Base-by-base conservation (phyloP, 2,888 invertebrate genomes). In the Epinotia demarniana region DNA sequence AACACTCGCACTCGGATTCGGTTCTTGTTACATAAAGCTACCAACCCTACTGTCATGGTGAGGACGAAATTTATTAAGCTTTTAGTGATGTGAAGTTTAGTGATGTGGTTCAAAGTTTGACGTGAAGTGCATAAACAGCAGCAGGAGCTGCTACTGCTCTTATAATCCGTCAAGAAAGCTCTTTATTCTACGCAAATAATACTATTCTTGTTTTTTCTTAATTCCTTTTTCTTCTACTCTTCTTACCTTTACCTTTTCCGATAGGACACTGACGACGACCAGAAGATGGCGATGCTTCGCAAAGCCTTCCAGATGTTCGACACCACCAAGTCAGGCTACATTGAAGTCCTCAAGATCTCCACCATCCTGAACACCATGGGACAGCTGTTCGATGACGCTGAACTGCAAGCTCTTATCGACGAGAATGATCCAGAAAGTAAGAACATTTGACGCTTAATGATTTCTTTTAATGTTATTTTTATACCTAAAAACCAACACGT, bases 291-390 rank as follows among this genome's bases (percentile, higher is more conserved):
- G 94, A 98, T 98, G 93, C 97, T 99, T 95, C 97, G 98, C 88
- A 98, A 98, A 92, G 98, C 98, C 84, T 99, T 99, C 95, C 98
- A 98, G 93, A 99, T 99, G 98, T 99, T 98, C 87, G 99, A 99
- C 93, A 98, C 98, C 80, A 97, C 97, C 82, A 98, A 98, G 94
- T 96, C 96, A 78, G 99, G 99, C 66, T 97, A 97, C 92, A 99
- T 99, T 81, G 98, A 98, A 82, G 98, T 98, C 57, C 93, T 97
- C 72, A 98, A 98, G 91, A 97, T 98, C 88, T 97, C 98, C 80
- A 98, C 98, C 82, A 98, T 99, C 85, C 94, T 99, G 79, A 98
- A 98, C 91, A 99, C 98, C 75, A 98, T 99, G 97, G 99, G 99
- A 58, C 98, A 98, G 89, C 95, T 98, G 78, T 98, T 99, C 89